Percentiles rank a stretch among this genome's conserved stretches.
These are phyloP conservation scores for Bolborhynchus lineola DNA, from an alignment of 2,113 vertebrate species.

Conservation along the genomic window DNA sequence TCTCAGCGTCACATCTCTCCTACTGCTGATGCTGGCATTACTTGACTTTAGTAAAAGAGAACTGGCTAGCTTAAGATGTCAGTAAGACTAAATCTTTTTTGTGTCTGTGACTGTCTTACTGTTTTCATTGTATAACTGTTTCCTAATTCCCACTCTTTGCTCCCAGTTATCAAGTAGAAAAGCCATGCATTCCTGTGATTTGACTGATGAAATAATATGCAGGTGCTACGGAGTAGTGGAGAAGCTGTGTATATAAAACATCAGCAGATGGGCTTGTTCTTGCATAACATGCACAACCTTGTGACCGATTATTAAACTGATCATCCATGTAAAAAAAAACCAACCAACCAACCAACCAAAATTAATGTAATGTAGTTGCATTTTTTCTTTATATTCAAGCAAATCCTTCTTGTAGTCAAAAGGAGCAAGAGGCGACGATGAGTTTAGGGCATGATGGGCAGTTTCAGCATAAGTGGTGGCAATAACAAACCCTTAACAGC, in stretches of 20 bases:
- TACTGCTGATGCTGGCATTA: background rate
- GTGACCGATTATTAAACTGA: background rate
- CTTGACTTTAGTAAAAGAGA: background rate
- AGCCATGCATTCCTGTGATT: background rate
- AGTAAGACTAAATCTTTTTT: background rate
- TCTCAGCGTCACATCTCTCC: fast-evolving
- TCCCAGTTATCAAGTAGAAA: background rate
- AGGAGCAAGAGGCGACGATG: background rate
- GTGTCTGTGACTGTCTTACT: background rate
- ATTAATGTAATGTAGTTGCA: background rate
- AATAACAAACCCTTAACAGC: background rate
- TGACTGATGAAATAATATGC: background rate
- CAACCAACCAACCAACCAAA: background rate
- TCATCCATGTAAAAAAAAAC: background rate
- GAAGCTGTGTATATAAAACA: background rate
- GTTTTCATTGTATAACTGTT: background rate
- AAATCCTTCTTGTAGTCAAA: background rate
- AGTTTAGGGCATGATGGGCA: background rate
- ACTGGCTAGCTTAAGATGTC: background rate
- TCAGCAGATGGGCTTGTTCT: background rate
- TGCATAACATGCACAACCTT: background rate
- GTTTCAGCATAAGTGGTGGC: background rate
- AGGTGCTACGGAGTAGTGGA: background rate
- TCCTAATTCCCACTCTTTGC: background rate
- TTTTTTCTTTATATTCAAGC: background rate